Evolutionary conservation across 2,888 invertebrate genomes (phyloP).

Genomic region (Diplazon laetatorius): DNA sequence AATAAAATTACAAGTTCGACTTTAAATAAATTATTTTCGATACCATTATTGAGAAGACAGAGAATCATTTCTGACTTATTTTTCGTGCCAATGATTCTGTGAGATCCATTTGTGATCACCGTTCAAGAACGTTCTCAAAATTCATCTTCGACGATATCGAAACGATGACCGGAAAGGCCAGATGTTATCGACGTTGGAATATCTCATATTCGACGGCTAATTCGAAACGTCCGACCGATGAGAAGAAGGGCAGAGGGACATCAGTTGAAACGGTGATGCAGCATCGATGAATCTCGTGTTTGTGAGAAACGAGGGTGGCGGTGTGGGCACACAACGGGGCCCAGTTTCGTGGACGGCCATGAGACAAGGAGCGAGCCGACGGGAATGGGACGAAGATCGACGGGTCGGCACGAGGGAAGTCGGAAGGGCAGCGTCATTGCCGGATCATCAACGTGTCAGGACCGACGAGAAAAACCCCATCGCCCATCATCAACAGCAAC

Average conservation of each 20-base stretch:
- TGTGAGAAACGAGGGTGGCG: slow-evolving; percentile 50
- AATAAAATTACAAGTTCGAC: no score
- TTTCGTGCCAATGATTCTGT: neutral
- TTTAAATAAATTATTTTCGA: no score
- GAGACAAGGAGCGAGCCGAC: slow-evolving; percentile 52
- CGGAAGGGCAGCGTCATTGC: slow-evolving; percentile 63
- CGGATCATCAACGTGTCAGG: slow-evolving; percentile 63
- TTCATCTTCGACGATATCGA: slow-evolving; percentile 19
- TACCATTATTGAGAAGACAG: neutral
- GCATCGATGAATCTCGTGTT: slow-evolving; percentile 40
- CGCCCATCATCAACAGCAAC: slow-evolving; percentile 49
- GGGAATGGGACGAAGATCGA: slow-evolving; percentile 44
- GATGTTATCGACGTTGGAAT: slow-evolving; percentile 35
- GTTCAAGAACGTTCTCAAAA: neutral
- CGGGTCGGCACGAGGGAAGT: slow-evolving; percentile 48
- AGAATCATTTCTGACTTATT: neutral
- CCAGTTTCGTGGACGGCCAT: slow-evolving; percentile 42
- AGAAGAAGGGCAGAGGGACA: no score
- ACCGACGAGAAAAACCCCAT: slow-evolving; percentile 41
- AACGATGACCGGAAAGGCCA: slow-evolving; percentile 12
- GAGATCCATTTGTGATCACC: neutral
- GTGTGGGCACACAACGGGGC: slow-evolving; percentile 52
- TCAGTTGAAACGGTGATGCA: slow-evolving; percentile 27
- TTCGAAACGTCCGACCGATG: slow-evolving; percentile 16
- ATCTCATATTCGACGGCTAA: slow-evolving; percentile 33